These are phyloP conservation scores for Aleadryas rufinucha DNA, from an alignment of 2,113 vertebrate species.

Conservation along the genomic window DNA sequence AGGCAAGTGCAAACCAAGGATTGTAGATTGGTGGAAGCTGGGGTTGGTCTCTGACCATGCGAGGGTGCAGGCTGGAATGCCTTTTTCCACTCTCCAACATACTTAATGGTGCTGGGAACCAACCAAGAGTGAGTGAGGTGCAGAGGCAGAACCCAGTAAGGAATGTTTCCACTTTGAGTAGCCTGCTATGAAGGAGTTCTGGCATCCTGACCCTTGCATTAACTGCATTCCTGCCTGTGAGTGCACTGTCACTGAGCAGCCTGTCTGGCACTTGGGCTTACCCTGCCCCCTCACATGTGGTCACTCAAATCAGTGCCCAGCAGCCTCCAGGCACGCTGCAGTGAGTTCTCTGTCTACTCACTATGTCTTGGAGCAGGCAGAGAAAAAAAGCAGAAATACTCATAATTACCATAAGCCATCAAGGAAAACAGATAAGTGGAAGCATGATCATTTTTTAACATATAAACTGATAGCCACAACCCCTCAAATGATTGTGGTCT, in stretches of 20 bases:
- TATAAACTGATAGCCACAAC: not conserved
- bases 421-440: not conserved
- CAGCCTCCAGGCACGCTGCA: not conserved
- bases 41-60: not conserved
- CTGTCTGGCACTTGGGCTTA: not conserved
- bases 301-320: not conserved
- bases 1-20: not conserved
- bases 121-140: not conserved
- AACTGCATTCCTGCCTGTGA: not conserved
- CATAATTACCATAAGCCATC: not conserved
- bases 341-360: not conserved
- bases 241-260: not conserved
- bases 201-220: not conserved
- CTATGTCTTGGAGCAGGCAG: not conserved
- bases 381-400: not conserved
- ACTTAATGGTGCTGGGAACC: not conserved
- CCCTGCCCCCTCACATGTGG: not conserved
- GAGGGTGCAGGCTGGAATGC: not conserved
- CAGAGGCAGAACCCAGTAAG: not conserved
- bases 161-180: not conserved
- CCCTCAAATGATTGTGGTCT: not conserved
- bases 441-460: not conserved
- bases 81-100: not conserved
- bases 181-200: not conserved
- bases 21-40: not conserved